Conservation (phyloP, 1,140 invertebrate species). For the Rhynchophorus ferrugineus region DNA sequence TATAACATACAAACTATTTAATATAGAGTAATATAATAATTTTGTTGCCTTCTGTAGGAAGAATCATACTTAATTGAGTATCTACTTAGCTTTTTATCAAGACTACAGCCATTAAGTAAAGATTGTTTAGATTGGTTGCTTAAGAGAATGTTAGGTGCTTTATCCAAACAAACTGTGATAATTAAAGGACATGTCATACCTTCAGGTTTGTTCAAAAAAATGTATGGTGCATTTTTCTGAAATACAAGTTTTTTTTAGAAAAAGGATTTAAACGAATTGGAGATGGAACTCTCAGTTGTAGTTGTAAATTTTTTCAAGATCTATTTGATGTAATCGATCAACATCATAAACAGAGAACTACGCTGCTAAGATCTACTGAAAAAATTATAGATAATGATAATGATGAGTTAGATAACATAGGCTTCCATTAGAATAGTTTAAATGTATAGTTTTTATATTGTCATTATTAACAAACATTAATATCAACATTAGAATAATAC, state of each 20-base stretch:
- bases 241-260: conserved; percentile 26
- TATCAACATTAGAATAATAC: too few species aligned
- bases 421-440: conserved; percentile 22
- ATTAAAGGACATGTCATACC: conserved; percentile 50
- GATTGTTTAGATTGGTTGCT: conserved; percentile 48
- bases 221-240: conserved; percentile 7
- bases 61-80: conserved; percentile 64
- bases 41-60: conserved; percentile 44
- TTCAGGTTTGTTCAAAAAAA: conserved; percentile 27
- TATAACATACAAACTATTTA: background rate
- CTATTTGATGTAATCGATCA: conserved; percentile 26
- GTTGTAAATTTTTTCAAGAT: conserved; percentile 28
- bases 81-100: conserved; percentile 59
- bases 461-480: too few species aligned
- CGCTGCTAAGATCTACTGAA: conserved; percentile 4
- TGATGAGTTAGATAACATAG: conserved; percentile 23
- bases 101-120: conserved; percentile 53
- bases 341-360: conserved; percentile 22
- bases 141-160: conserved; percentile 53
- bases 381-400: conserved; percentile 20
- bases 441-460: background rate
- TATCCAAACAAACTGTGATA: conserved; percentile 56
- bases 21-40: background rate
- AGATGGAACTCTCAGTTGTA: conserved; percentile 34
- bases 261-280: conserved; percentile 34